Percentiles rank a stretch among this genome's conserved stretches.
Conservation (phyloP, 2,888 invertebrate species). For the Coenonympha glycerion region DNA sequence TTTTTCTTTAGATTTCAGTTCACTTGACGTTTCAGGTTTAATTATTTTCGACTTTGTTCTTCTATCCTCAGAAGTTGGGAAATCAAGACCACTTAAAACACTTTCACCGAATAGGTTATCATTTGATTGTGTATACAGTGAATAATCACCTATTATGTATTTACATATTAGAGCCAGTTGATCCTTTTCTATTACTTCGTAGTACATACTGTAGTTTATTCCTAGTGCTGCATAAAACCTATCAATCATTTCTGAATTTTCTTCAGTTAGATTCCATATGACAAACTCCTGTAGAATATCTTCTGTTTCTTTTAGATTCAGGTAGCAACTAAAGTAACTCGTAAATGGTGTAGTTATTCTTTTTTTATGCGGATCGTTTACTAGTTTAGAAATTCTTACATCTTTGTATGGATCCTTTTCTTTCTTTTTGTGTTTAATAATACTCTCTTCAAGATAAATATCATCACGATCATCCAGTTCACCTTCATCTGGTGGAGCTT, state of each 20-base stretch:
- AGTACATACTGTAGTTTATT: constrained; percentile 77
- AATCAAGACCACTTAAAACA: constrained; percentile 51
- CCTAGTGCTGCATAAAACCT: constrained; percentile 76
- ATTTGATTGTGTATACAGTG: constrained; percentile 47
- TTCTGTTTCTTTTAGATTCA: constrained; percentile 63
- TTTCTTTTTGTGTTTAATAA: constrained; percentile 52
- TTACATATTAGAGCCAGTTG: constrained; percentile 70
- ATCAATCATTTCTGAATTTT: constrained; percentile 71
- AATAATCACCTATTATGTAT: constrained; percentile 62
- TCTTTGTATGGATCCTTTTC: constrained; percentile 52
- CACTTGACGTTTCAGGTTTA: constrained; percentile 46
- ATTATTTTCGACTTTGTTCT: constrained; percentile 54
- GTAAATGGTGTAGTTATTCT: constrained; percentile 51
- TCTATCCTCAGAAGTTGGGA: constrained; percentile 52
- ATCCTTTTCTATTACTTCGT: constrained; percentile 71
- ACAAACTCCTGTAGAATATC: constrained; percentile 59
- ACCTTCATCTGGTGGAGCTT: constrained; percentile 57
- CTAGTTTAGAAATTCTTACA: constrained; percentile 65
- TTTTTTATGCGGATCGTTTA: constrained; percentile 69
- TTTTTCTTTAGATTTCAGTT: constrained; percentile 51
- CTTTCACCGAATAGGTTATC: constrained; percentile 61
- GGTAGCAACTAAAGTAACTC: constrained; percentile 76
- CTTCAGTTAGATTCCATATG: constrained; percentile 58
- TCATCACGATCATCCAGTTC: constrained; percentile 55
- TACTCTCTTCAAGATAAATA: constrained; percentile 60